Evolutionary conservation across 2,888 invertebrate species (phyloP).

Genomic region (Eristalis arbustorum): DNA sequence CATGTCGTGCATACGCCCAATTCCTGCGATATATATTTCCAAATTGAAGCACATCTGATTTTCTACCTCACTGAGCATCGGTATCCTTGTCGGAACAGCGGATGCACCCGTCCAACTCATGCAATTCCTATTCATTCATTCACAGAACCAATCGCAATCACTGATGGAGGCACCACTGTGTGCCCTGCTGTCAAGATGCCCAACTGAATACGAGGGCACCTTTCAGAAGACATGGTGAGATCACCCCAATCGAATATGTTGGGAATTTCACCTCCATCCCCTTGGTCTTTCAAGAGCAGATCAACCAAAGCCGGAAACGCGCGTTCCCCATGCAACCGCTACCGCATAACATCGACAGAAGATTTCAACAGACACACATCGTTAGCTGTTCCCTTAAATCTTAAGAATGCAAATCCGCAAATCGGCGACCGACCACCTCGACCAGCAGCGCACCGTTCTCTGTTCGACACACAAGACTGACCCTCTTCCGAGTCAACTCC

Average conservation of each 20-base stretch:
- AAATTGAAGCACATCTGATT: no score
- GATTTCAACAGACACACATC: not conserved
- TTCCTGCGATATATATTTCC: no score
- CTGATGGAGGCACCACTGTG: not conserved
- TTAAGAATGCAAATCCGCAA: not conserved
- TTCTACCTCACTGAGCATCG: no score
- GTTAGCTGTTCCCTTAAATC: not conserved
- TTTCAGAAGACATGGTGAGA: not conserved
- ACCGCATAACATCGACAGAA: not conserved
- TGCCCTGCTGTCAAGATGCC: no score
- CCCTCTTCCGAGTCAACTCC: constrained; percentile 12
- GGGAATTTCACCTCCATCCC: not conserved
- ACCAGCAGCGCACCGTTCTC: not conserved
- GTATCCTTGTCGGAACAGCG: no score
- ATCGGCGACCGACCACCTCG: constrained; percentile 9
- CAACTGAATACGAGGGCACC: not conserved
- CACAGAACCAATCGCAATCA: no score
- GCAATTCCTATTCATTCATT: no score
- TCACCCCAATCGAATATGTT: not conserved
- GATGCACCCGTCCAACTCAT: no score
- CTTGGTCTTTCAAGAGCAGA: not conserved
- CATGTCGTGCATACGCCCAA: no score
- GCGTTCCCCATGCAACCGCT: not conserved
- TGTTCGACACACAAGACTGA: constrained; percentile 21
- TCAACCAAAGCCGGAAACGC: not conserved